Conservation (phyloP, 2,888 invertebrate species). For the Melikaiella ostensackeni region DNA sequence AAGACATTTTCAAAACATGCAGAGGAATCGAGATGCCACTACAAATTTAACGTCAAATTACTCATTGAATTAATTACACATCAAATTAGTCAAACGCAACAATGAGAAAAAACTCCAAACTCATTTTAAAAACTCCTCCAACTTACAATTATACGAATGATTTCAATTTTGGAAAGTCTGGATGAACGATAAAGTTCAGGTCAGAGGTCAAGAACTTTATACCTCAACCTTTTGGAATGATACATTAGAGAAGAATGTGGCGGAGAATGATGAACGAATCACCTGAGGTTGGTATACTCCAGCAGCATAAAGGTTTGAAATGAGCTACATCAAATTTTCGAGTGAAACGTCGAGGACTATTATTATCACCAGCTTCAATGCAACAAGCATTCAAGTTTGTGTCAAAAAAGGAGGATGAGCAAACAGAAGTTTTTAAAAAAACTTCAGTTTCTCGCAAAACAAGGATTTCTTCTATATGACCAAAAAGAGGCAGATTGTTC, state of each 20-base stretch:
- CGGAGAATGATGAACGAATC: constrained; percentile 50
- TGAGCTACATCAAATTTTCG: constrained; percentile 41
- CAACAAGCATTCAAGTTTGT: constrained; percentile 44
- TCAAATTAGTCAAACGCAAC: neutral
- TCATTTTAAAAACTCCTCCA: neutral
- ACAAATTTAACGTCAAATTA: too few relatives aligned
- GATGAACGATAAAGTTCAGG: neutral
- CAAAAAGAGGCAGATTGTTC: constrained; percentile 46
- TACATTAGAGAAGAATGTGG: constrained; percentile 48
- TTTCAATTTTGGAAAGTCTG: neutral
- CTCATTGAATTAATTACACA: too few relatives aligned
- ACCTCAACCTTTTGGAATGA: neutral
- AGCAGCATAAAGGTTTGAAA: constrained; percentile 50
- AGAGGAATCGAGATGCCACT: too few relatives aligned
- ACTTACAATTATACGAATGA: neutral
- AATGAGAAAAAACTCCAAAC: neutral
- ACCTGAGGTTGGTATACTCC: constrained; percentile 45
- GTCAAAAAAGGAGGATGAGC: constrained; percentile 39
- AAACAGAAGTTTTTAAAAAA: constrained; percentile 36
- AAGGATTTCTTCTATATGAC: constrained; percentile 45
- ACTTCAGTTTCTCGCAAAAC: constrained; percentile 41
- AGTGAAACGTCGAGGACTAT: constrained; percentile 35
- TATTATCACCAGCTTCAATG: constrained; percentile 38
- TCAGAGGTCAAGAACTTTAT: neutral
- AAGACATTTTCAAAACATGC: too few relatives aligned